Evolutionary conservation across 2,797 vertebrate species (phyloP), one percentile per base, ranked within the genome.

Genomic region (Eleutherodactylus coqui): DNA sequence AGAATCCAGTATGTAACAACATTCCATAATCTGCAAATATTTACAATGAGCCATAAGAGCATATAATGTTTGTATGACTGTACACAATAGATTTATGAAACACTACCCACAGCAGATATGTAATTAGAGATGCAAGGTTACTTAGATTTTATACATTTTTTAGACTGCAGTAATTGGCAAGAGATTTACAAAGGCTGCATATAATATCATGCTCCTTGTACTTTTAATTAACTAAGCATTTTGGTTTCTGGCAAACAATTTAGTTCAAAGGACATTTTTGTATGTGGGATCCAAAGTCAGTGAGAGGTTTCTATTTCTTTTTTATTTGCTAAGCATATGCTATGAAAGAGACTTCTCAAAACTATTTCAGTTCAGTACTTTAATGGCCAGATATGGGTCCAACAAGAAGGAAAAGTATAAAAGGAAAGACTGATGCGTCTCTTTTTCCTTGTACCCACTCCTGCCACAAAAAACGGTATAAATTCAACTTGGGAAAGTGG

Each of bases 161-260:
- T 14, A 36, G 60, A 34, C 47, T 81, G 21, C 29, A 34, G 27
- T 32, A 69, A 49, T 21, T 81, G 43, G 17, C 43, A 81, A 51
- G 62, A 36, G 5, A 81, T 69, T 51, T 69, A 36, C 1, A 6
- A 69, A 49, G 32, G 19, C 60, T 81, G 43, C 58, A 62, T 24
- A 69, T 79, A 79, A 79, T 81, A 81, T 81, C 27, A 81, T 81
- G 58, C 55, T 69, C 27, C 43, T 69, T 81, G 64, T 43, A 79
- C 36, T 45, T 79, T 62, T 43, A 79, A 79, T 79, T 79, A 79
- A 45, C 45, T 49, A 51, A 81, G 45, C 29, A 36, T 81, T 81
- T 69, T 36, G 43, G 19, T 69, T 79, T 60, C n/a, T 58, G 76
- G n/a, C 9, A 43, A 47, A 24, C 60, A 67, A 49, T 49, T 69